A percentile compares a stretch with the other conserved stretches of the same genome.
Conservation (phyloP, 2,888 invertebrate species). For the Ceratothoa steindachneri region DNA sequence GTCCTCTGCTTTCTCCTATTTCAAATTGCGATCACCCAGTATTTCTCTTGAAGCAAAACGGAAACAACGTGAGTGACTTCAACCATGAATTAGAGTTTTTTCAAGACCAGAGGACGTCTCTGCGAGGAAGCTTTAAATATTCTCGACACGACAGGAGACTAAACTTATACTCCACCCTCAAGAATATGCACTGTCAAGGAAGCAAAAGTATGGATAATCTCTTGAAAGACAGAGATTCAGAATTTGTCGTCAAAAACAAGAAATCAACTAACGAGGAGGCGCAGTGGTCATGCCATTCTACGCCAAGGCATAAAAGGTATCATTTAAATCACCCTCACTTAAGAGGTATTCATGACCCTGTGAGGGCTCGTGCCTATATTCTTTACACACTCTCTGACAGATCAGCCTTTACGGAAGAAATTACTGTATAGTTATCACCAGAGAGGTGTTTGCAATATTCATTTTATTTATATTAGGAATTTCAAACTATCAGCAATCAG, state of each 20-base stretch:
- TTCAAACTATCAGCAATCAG: too few species aligned
- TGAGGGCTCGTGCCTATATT: constrained; percentile 27
- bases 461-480: too few species aligned
- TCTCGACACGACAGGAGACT: neutral
- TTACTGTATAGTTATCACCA: constrained; percentile 24
- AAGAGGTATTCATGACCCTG: constrained; percentile 26
- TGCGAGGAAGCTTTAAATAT: neutral
- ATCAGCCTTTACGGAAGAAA: constrained; percentile 29
- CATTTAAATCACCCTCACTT: constrained; percentile 3
- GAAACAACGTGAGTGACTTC: too few species aligned
- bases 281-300: constrained; percentile 29
- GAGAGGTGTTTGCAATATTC: too few species aligned
- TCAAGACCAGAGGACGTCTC: too few species aligned
- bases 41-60: neutral
- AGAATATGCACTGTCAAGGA: neutral
- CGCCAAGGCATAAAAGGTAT: constrained; percentile 16
- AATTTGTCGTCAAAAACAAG: neutral
- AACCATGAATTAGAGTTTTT: too few species aligned
- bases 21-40: neutral
- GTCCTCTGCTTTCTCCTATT: neutral
- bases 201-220: neutral
- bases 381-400: constrained; percentile 27
- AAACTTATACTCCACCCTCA: neutral
- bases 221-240: neutral
- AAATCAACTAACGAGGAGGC: neutral